phyloP scores from a whole-genome alignment of 2,888 invertebrate species.

The Sesamia inferens region DNA sequence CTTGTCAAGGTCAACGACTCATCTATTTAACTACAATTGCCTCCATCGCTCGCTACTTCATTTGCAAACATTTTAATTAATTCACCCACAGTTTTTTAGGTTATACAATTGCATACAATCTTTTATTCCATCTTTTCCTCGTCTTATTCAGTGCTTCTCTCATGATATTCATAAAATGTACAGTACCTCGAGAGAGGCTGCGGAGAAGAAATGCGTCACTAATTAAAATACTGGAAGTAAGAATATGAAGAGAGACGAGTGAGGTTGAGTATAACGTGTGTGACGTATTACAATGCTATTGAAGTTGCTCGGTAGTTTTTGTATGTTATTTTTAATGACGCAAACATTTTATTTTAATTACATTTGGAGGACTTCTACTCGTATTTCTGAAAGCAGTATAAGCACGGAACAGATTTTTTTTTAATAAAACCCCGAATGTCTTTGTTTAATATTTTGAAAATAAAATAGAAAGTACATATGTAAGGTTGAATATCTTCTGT shows the following conservation, averaged over 20 bases:
- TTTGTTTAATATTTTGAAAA: background rate
- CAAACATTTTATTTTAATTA: too few species aligned
- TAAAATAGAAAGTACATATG: background rate
- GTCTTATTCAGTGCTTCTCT: constrained; percentile 28
- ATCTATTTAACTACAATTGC: constrained; percentile 7
- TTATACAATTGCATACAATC: constrained; percentile 19
- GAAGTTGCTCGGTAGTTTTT: constrained; percentile 14
- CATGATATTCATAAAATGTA: constrained; percentile 20
- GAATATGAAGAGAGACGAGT: constrained; percentile 34
- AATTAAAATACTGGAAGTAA: constrained; percentile 46
- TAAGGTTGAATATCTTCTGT: too few species aligned
- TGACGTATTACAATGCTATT: constrained; percentile 10
- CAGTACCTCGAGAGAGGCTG: constrained; percentile 16
- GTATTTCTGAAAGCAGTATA: background rate
- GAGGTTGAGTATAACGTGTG: constrained; percentile 19
- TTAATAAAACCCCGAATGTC: background rate
- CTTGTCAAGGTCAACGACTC: constrained; percentile 46
- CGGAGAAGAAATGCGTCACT: constrained; percentile 33
- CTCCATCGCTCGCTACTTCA: background rate
- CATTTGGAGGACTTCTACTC: background rate
- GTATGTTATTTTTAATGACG: background rate
- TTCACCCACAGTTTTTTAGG: constrained; percentile 16
- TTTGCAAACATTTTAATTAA: constrained; percentile 29
- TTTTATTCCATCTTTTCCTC: constrained; percentile 18
- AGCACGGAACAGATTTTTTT: background rate